Evolutionary conservation across 2,888 invertebrate genomes (phyloP).

Genomic region (Caenorhabditis sp.): DNA sequence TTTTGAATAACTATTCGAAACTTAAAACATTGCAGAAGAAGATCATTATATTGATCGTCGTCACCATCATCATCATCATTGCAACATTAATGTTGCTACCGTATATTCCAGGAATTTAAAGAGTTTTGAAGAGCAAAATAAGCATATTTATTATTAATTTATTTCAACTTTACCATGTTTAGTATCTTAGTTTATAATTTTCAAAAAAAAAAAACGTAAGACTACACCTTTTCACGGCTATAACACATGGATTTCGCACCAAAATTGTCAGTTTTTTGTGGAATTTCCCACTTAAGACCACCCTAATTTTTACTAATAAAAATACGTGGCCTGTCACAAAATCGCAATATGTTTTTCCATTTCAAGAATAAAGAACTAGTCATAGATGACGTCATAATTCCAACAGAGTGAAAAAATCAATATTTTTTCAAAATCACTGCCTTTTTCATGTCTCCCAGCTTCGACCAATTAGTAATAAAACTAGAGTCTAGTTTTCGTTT

Average conservation of each 20-base stretch:
- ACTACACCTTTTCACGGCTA: conserved; percentile 2
- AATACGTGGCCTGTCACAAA: conserved; percentile 9
- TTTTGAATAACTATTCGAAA: no score
- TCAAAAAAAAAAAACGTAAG: no score
- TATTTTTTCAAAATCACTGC: conserved; percentile 17
- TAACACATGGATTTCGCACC: neutral
- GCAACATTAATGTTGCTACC: conserved; percentile 72
- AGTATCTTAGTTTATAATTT: no score
- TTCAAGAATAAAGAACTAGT: neutral
- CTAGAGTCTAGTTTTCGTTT: neutral
- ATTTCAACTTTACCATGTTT: no score
- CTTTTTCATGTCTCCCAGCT: conserved; percentile 6
- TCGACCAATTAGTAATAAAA: conserved; percentile 28
- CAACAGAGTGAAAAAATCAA: no score
- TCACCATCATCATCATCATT: conserved; percentile 82
- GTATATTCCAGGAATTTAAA: conserved; percentile 39
- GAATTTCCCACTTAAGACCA: no score
- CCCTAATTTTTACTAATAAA: neutral
- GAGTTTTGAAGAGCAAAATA: no score
- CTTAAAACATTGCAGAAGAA: conserved; percentile 80
- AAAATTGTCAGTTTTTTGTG: neutral
- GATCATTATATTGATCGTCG: conserved; percentile 89
- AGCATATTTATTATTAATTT: neutral
- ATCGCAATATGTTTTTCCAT: neutral
- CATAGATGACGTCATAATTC: neutral